Evolutionary conservation across 2,113 vertebrate genomes (phyloP), one percentile per base, ranked within the genome.

Genomic region (Heterotilapia buettikoferi): DNA sequence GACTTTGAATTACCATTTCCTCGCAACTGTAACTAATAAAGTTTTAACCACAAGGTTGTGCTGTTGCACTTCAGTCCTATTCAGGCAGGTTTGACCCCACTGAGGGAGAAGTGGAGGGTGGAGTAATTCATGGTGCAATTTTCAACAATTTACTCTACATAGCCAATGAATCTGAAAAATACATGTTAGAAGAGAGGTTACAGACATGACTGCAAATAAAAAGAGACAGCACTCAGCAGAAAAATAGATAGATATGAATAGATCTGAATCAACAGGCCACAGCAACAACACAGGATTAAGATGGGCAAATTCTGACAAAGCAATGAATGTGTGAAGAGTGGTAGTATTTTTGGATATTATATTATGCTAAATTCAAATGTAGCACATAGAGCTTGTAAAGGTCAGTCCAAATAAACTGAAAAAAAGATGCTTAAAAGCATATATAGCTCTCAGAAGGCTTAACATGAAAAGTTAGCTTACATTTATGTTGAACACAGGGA

Each of bases 31-130:
- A 26, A 1, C 10, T 50, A 29, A 73, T 9, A 9, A 3, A 13
- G 9, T 16, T 50, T 12, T 12, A 14, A 68, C 95, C 96, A 95
- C 88, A 84, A 92, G 95, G 89, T 57, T 86, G 94, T 83, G 92
- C 87, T 96, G 93, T 95, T 94, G 95, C 80, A 76, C 92, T 95
- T 89, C 80, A 80, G 2, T 54, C 24, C n/a, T 1, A 19, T 53
- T 40, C 6, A 47, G 1, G 33, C 26, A 9, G 11, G 8, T 29
- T 61, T 85, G 59, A 79, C 40, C 36, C 73, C 19, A 38, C 73
- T 50, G 47, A 68, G 56, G 47, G 0, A 7, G 50, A 7, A 40
- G 57, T 26, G 45, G 53, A 26, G 31, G 50, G 54, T 33, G 26
- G 31, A 33, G 26, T 7, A 26, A 45, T 81, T 83, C 71, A 66